Percentiles rank a stretch among this genome's conserved stretches.
Evolutionary conservation across 2,797 vertebrate species (phyloP).

Genomic region (Crax fasciolata): DNA sequence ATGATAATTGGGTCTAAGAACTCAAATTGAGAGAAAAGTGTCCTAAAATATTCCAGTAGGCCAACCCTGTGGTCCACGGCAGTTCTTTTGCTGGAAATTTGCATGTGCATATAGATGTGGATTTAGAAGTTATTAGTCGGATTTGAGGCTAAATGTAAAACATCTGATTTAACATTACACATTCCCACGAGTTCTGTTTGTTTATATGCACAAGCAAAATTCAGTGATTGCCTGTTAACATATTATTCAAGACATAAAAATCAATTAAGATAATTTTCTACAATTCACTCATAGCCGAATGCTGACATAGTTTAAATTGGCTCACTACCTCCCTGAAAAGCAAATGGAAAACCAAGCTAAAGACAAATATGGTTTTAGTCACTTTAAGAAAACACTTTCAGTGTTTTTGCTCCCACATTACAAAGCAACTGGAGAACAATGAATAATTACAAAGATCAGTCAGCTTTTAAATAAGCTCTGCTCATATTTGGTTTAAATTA

Average conservation of each 20-base stretch:
- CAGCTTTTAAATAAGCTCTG: conserved; percentile 54
- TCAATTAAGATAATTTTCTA: conserved; percentile 56
- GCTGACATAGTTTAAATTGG: conserved; percentile 49
- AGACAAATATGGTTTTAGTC: conserved; percentile 31
- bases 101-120: background rate
- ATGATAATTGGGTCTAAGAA: background rate
- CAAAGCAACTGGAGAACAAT: conserved; percentile 46
- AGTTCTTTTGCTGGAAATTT: background rate
- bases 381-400: background rate
- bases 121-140: conserved; percentile 21
- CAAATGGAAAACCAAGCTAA: conserved; percentile 9
- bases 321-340: background rate
- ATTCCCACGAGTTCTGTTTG: conserved; percentile 4
- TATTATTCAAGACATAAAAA: conserved; percentile 59
- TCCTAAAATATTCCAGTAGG: background rate
- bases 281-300: conserved; percentile 36
- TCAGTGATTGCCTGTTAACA: conserved; percentile 30
- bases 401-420: conserved; percentile 14
- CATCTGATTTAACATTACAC: conserved; percentile 38
- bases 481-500: conserved; percentile 25
- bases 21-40: background rate
- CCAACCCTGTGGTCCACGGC: background rate
- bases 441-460: conserved; percentile 55
- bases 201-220: conserved; percentile 34
- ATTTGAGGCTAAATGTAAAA: conserved; percentile 30